A percentile compares a stretch with the other conserved stretches of the same genome.
Conservation (phyloP, 2,797 vertebrate genomes). For the Bradypus variegatus region DNA sequence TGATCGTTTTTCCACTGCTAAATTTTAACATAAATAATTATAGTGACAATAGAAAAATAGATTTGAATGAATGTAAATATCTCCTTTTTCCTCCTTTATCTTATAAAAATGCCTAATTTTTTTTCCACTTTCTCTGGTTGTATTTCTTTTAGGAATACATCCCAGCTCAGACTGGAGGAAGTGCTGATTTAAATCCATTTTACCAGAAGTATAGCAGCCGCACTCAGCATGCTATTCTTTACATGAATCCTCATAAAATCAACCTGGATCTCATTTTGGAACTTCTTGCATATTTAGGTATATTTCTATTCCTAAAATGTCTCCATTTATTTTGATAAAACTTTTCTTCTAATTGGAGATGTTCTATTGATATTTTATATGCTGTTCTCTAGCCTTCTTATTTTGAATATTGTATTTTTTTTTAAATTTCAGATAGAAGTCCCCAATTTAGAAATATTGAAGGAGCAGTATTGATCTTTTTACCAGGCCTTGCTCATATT, state of each 20-base stretch:
- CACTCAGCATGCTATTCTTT: constrained; percentile 87
- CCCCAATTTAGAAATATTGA: constrained; percentile 85
- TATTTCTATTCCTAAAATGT: not conserved
- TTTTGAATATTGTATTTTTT: constrained; percentile 38
- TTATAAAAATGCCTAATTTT: constrained; percentile 10
- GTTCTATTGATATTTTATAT: not conserved
- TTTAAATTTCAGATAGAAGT: constrained; percentile 78
- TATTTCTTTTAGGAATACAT: constrained; percentile 82
- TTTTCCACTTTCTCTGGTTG: constrained; percentile 19
- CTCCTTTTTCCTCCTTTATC: not conserved
- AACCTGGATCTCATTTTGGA: constrained; percentile 94
- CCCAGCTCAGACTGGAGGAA: constrained; percentile 72
- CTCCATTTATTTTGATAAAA: constrained; percentile 7
- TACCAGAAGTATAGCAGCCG: constrained; percentile 87
- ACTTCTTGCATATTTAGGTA: constrained; percentile 89
- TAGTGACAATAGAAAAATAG: not conserved
- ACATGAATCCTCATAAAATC: constrained; percentile 96
- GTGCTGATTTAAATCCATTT: constrained; percentile 79
- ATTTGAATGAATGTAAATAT: not conserved
- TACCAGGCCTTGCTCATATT: constrained; percentile 96
- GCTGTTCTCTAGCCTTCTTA: not conserved
- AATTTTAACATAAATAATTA: constrained; percentile 1
- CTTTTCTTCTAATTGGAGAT: not conserved
- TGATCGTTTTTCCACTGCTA: not conserved
- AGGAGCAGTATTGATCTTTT: constrained; percentile 91